These are phyloP conservation scores for Tragelaphus strepsiceros DNA, from an alignment of 2,113 vertebrate genomes.

Conservation along the genomic window DNA sequence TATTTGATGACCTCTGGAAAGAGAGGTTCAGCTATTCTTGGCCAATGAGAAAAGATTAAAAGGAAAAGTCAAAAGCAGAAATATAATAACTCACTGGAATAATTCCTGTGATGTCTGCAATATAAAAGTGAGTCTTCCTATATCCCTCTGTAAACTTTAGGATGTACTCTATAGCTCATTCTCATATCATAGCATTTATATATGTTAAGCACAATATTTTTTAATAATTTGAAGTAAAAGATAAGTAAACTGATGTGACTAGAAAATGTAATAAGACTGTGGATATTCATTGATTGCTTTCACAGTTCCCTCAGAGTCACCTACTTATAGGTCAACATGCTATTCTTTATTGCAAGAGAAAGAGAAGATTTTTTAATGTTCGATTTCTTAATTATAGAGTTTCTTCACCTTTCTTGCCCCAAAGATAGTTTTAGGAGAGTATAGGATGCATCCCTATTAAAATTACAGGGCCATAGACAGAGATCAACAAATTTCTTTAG, in stretches of 20 bases:
- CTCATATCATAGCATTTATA: rapidly evolving
- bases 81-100: not conserved
- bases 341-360: not conserved
- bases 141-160: rapidly evolving
- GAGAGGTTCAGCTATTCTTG: not conserved
- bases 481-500: not conserved
- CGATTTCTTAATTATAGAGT: not conserved
- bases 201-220: not conserved
- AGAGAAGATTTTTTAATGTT: not conserved
- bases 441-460: not conserved
- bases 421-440: not conserved
- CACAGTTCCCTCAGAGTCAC: not conserved
- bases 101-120: not conserved
- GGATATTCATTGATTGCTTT: not conserved
- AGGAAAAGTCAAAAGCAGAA: not conserved
- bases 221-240: not conserved
- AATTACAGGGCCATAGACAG: not conserved
- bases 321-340: not conserved
- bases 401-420: not conserved
- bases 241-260: not conserved
- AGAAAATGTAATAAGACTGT: not conserved
- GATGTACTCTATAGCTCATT: not conserved
- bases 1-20: not conserved
- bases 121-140: not conserved
- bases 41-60: not conserved